Percentiles rank a stretch among this genome's conserved stretches.
Conservation (phyloP, 1,140 invertebrate genomes). For the Papilio dardanus region DNA sequence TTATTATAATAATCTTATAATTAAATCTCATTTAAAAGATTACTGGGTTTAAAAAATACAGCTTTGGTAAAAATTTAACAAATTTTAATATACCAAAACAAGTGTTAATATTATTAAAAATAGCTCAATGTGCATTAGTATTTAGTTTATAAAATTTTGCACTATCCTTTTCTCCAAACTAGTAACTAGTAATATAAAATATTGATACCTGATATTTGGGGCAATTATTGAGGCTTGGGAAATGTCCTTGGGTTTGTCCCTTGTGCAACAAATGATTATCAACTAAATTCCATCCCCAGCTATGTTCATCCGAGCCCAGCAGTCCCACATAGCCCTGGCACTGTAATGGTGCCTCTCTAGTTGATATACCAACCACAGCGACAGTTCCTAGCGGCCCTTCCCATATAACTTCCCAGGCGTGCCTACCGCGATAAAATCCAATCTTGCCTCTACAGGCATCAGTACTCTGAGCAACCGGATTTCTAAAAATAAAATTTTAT, state of each 20-base stretch:
- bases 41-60: not conserved
- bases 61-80: not conserved
- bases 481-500: slow-evolving; percentile 81
- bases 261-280: slow-evolving; percentile 99
- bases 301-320: slow-evolving; percentile 97
- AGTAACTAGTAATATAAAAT: not conserved
- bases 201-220: slow-evolving; percentile 96
- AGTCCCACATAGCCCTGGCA: slow-evolving; percentile 97
- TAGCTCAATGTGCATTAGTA: too few relatives aligned
- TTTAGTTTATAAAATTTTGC: too few relatives aligned
- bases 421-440: slow-evolving; percentile 95
- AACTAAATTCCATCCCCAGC: slow-evolving; percentile 99
- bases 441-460: slow-evolving; percentile 98
- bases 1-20: not conserved
- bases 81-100: not conserved
- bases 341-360: slow-evolving; percentile 94
- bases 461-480: slow-evolving; percentile 99
- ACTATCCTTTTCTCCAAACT: not conserved
- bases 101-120: not conserved
- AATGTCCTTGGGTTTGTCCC: slow-evolving; percentile 97
- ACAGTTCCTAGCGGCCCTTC: slow-evolving; percentile 98
- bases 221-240: slow-evolving; percentile 97
- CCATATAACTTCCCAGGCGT: slow-evolving; percentile 99
- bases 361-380: slow-evolving; percentile 97
- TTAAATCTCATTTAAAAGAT: not conserved